These are phyloP conservation scores for Myoxocephalus aenaeus DNA, from an alignment of 2,797 vertebrate species.

Conservation along the genomic window DNA sequence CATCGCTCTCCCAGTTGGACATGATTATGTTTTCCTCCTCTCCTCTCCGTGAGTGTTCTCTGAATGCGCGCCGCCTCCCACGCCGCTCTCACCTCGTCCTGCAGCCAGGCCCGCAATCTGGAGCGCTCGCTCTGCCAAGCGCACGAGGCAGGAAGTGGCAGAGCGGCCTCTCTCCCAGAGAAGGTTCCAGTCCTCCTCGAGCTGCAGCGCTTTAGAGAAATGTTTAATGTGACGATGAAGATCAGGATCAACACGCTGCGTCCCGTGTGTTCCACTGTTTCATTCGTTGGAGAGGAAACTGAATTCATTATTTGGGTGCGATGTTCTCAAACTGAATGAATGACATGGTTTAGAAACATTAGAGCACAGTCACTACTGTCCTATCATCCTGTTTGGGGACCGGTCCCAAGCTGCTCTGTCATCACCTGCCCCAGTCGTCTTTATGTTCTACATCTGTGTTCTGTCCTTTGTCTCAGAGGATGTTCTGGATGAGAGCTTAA, in stretches of 20 bases:
- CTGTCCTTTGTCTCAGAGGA: no score
- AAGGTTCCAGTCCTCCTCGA: background rate
- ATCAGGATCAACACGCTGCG: background rate
- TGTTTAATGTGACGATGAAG: background rate
- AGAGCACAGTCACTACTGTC: no score
- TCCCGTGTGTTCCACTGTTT: no score
- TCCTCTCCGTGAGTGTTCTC: background rate
- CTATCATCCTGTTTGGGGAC: no score
- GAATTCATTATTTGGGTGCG: no score
- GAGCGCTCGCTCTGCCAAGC: conserved; percentile 51
- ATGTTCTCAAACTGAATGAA: no score
- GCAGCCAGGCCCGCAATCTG: conserved; percentile 66
- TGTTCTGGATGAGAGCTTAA: background rate
- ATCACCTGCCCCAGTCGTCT: no score
- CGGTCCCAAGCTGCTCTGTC: no score
- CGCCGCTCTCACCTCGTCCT: conserved; percentile 45
- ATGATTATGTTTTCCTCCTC: background rate
- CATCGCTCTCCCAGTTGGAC: background rate
- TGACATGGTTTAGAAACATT: no score
- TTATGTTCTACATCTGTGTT: no score
- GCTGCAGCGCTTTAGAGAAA: background rate
- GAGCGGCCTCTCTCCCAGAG: background rate
- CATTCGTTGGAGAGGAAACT: no score
- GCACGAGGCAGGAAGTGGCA: background rate
- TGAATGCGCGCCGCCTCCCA: conserved; percentile 38